Conservation (phyloP, 2,797 vertebrate genomes). For the Micropoecilia bifurca region DNA sequence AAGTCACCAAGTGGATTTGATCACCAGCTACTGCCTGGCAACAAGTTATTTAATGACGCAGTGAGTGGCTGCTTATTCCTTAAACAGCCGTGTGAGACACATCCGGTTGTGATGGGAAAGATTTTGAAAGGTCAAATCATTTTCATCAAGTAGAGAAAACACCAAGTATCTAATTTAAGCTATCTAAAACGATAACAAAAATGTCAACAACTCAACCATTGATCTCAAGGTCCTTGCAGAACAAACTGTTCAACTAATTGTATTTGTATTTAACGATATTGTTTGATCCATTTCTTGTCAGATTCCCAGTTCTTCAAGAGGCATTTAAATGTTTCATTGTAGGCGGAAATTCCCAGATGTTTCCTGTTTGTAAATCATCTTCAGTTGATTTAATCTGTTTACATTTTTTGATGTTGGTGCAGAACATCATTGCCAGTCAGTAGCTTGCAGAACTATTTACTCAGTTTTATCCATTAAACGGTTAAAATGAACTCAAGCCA, state of each 20-base stretch:
- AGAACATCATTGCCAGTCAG: background rate
- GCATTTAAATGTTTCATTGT: background rate
- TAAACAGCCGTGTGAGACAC: background rate
- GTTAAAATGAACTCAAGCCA: too few species aligned
- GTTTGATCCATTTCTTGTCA: background rate
- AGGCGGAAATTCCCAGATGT: background rate
- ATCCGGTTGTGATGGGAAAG: too few species aligned
- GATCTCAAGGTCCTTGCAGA: background rate
- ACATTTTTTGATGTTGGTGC: slow-evolving; percentile 2
- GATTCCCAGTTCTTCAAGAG: background rate
- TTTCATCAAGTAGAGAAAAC: background rate
- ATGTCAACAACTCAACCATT: background rate
- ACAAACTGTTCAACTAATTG: background rate
- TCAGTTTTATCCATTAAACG: too few species aligned
- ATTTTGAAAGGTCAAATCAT: background rate
- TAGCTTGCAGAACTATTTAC: background rate
- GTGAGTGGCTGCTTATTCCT: background rate
- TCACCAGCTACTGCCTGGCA: background rate
- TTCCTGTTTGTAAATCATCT: slow-evolving; percentile 9
- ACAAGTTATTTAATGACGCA: background rate
- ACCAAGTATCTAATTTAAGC: background rate
- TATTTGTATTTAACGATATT: background rate
- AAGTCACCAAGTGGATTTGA: background rate
- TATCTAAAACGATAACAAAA: background rate
- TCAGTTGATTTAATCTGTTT: background rate